Percentiles rank a stretch among this genome's conserved stretches.
phyloP scores from a whole-genome alignment of 2,888 invertebrate species.

The Geotrupes spiniger region DNA sequence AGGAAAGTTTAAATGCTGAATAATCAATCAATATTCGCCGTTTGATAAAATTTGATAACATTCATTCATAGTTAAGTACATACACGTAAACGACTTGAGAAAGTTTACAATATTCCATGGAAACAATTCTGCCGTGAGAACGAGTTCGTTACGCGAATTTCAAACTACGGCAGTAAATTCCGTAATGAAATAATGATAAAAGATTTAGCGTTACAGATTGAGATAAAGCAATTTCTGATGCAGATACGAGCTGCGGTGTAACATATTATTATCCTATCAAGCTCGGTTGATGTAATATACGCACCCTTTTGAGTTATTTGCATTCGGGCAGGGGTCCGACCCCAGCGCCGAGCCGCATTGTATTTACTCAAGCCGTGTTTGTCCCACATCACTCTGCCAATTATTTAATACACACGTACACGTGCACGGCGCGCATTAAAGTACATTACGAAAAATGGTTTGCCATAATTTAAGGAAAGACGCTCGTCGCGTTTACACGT shows the following conservation, averaged over 20 bases:
- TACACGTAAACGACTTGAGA: too few relatives aligned
- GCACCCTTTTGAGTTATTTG: constrained; percentile 40
- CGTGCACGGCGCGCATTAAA: constrained; percentile 19
- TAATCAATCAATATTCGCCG: too few relatives aligned
- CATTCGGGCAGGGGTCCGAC: constrained; percentile 30
- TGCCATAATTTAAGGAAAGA: constrained; percentile 2
- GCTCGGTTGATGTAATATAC: constrained; percentile 37
- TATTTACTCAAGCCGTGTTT: constrained; percentile 16
- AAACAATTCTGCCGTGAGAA: too few relatives aligned
- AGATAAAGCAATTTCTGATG: constrained; percentile 43
- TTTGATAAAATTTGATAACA: too few relatives aligned
- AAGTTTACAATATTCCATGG: too few relatives aligned
- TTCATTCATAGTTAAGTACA: too few relatives aligned
- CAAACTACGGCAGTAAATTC: too few relatives aligned
- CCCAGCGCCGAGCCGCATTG: constrained; percentile 11
- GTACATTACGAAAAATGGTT: constrained; percentile 11
- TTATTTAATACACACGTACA: constrained; percentile 18
- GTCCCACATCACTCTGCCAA: constrained; percentile 19
- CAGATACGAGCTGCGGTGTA: constrained; percentile 39
- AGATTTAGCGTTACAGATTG: constrained; percentile 9
- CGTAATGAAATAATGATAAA: constrained; percentile 4
- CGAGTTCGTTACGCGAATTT: too few relatives aligned
- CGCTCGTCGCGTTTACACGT: background rate
- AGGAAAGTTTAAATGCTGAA: too few relatives aligned
- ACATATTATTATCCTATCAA: constrained; percentile 46